Conservation (phyloP, 2,113 vertebrate genomes). For the Hemichromis elongatus region DNA sequence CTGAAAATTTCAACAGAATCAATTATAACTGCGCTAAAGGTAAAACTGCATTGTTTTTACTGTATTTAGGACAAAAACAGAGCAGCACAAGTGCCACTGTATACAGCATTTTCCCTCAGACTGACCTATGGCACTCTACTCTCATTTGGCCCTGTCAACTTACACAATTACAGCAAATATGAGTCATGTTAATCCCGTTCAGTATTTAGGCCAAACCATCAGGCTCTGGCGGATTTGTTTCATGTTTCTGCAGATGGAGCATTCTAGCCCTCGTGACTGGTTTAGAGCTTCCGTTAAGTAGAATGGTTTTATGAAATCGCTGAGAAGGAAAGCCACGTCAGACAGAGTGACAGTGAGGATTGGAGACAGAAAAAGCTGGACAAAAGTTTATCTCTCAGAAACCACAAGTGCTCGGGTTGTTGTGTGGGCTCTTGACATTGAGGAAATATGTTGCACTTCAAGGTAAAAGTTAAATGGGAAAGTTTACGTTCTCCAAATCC, state of each 20-base stretch:
- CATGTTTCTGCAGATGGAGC: slow-evolving; percentile 4
- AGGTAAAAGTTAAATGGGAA: not conserved
- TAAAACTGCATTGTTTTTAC: not conserved
- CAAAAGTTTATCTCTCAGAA: not conserved
- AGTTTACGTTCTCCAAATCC: slow-evolving; percentile 19
- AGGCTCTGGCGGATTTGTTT: slow-evolving; percentile 26
- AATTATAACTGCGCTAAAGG: not conserved
- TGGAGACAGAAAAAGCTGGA: not conserved
- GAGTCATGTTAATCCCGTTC: slow-evolving; percentile 6
- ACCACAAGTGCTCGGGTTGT: not conserved
- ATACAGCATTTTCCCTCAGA: not conserved
- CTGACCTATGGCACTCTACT: not conserved
- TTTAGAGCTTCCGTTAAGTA: not conserved
- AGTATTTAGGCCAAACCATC: slow-evolving; percentile 26
- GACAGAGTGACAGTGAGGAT: not conserved
- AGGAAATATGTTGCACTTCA: not conserved
- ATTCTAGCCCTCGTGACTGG: not conserved
- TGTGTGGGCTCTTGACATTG: not conserved
- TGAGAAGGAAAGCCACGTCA: not conserved
- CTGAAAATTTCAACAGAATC: not conserved
- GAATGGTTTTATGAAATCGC: not conserved
- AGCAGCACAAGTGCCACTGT: not conserved
- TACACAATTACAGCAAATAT: slow-evolving; percentile 3
- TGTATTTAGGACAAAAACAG: not conserved
- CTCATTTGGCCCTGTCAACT: not conserved